Percentiles rank a stretch among this genome's conserved stretches.
phyloP scores from a whole-genome alignment of 2,888 invertebrate genomes.

The Vesta saturnalis region DNA sequence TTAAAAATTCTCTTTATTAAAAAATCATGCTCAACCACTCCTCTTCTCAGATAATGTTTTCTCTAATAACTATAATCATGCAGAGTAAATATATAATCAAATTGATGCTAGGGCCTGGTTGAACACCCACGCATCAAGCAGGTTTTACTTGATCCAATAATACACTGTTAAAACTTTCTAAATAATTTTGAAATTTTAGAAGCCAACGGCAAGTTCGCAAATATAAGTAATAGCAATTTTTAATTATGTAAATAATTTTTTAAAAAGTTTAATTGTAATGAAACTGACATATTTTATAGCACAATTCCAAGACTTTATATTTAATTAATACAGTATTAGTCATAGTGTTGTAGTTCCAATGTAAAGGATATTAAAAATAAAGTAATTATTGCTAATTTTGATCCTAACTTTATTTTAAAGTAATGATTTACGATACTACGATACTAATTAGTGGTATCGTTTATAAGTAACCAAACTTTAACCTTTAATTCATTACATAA shows the following conservation, averaged over 20 bases:
- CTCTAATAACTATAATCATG: slow-evolving; percentile 64
- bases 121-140: slow-evolving; percentile 55
- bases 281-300: too few species aligned
- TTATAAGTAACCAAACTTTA: too few species aligned
- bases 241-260: background rate
- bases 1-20: slow-evolving; percentile 57
- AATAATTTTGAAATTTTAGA: slow-evolving; percentile 21
- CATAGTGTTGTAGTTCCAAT: too few species aligned
- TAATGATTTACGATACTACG: too few species aligned
- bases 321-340: too few species aligned
- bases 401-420: too few species aligned
- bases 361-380: too few species aligned
- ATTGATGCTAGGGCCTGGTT: slow-evolving; percentile 60
- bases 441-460: too few species aligned
- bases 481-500: too few species aligned
- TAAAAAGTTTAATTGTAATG: background rate
- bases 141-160: slow-evolving; percentile 35
- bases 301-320: too few species aligned
- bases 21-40: slow-evolving; percentile 58
- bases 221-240: background rate
- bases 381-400: too few species aligned
- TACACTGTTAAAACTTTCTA: slow-evolving; percentile 38
- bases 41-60: slow-evolving; percentile 62
- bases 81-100: slow-evolving; percentile 64
- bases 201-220: background rate